Conservation (phyloP, 1,140 invertebrate species). For the Ceratina australensis region DNA sequence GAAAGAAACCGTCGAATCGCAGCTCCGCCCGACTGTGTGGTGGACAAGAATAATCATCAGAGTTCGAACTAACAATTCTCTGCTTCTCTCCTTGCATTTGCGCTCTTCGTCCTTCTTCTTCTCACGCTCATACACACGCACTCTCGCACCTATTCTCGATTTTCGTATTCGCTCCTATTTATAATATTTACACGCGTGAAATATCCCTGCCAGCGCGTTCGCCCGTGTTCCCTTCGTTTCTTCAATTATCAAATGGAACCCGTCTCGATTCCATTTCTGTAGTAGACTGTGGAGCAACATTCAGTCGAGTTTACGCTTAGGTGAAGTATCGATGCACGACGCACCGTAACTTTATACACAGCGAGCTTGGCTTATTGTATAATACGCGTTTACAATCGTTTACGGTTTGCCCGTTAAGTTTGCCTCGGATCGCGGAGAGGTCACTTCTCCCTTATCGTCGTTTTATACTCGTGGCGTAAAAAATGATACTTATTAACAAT, state of each 20-base stretch:
- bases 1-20: no score
- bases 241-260: neutral
- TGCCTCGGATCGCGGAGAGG: no score
- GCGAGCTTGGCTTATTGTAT: no score
- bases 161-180: conserved; percentile 8
- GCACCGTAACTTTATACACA: no score
- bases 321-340: no score
- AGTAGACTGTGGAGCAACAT: neutral
- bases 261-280: neutral
- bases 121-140: neutral
- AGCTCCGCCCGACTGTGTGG: no score
- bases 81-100: conserved; percentile 11
- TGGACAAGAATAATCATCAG: conserved; percentile 27
- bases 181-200: conserved; percentile 49
- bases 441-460: no score
- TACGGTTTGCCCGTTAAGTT: no score
- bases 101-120: neutral
- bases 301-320: neutral
- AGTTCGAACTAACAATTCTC: conserved; percentile 48
- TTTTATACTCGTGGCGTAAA: neutral
- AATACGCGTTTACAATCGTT: no score
- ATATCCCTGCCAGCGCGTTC: conserved; percentile 39
- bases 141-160: neutral
- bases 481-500: conserved; percentile 2
- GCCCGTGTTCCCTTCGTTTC: neutral